These are phyloP conservation scores for Mellilla xanthometata DNA, from an alignment of 2,888 invertebrate species.

Conservation along the genomic window DNA sequence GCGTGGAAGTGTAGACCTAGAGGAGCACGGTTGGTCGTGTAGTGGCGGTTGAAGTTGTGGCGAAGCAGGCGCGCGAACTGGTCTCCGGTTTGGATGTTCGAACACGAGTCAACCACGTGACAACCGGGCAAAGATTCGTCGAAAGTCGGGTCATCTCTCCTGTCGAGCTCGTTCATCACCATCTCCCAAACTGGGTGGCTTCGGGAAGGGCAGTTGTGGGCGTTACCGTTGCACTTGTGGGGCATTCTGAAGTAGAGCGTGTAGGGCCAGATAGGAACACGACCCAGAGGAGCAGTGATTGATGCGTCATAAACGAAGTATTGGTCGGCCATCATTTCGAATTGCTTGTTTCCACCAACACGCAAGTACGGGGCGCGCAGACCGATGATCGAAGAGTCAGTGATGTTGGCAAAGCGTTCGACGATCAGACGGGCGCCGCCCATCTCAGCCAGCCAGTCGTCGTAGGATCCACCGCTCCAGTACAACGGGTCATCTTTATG, in stretches of 20 bases:
- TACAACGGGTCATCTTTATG: slow-evolving; percentile 96
- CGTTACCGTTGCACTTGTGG: slow-evolving; percentile 96
- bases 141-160: slow-evolving; percentile 96
- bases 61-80: slow-evolving; percentile 94
- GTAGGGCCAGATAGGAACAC: slow-evolving; percentile 98
- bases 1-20: slow-evolving; percentile 97
- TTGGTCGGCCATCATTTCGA: slow-evolving; percentile 98
- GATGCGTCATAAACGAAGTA: slow-evolving; percentile 97
- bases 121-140: slow-evolving; percentile 97
- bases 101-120: slow-evolving; percentile 97
- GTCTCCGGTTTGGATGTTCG: slow-evolving; percentile 95
- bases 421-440: slow-evolving; percentile 93
- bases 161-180: slow-evolving; percentile 97
- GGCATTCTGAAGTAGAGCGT: slow-evolving; percentile 98
- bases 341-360: slow-evolving; percentile 96
- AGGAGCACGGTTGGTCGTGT: slow-evolving; percentile 96
- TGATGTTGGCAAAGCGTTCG: slow-evolving; percentile 95
- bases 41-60: slow-evolving; percentile 97
- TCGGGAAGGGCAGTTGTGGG: slow-evolving; percentile 94
- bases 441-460: slow-evolving; percentile 97
- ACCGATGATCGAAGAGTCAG: slow-evolving; percentile 95
- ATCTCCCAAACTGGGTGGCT: slow-evolving; percentile 98
- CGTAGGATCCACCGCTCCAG: slow-evolving; percentile 93
- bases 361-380: slow-evolving; percentile 94
- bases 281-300: slow-evolving; percentile 93